Evolutionary conservation across 2,888 invertebrate genomes (phyloP).

Genomic region (Lampropteryx suffumata): DNA sequence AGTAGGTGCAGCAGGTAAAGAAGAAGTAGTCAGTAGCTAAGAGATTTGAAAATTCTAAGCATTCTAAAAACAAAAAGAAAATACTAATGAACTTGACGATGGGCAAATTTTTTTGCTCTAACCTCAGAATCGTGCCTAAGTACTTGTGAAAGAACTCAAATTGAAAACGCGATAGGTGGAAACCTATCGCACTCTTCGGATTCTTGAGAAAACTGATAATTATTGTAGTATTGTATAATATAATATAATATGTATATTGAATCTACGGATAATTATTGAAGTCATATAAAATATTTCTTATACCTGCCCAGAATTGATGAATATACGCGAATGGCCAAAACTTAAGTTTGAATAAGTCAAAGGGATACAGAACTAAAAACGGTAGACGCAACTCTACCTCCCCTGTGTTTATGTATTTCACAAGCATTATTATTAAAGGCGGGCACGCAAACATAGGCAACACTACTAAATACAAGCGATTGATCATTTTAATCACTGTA

Average conservation of each 20-base stretch:
- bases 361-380: conserved; percentile 58
- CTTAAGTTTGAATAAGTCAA: conserved; percentile 49
- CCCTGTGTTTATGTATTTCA: conserved; percentile 48
- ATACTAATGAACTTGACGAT: no score
- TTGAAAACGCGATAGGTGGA: no score
- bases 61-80: no score
- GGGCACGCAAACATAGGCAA: conserved; percentile 43
- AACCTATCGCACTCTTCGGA: no score
- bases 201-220: no score
- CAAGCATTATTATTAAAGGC: conserved; percentile 44
- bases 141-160: no score
- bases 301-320: conserved; percentile 60
- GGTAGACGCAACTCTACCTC: conserved; percentile 51
- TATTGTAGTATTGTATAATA: no score
- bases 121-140: no score
- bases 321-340: conserved; percentile 59
- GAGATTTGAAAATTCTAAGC: conserved; percentile 40
- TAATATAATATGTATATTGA: no score
- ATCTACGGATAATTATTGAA: no score
- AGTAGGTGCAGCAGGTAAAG: conserved; percentile 53
- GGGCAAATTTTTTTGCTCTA: no score
- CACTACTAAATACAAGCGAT: conserved; percentile 42
- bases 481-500: conserved; percentile 43
- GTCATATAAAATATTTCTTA: no score
- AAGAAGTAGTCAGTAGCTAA: conserved; percentile 50